Percentiles rank a stretch among this genome's conserved stretches.
Evolutionary conservation across 2,113 vertebrate species (phyloP).

Genomic region (Oriolus oriolus): DNA sequence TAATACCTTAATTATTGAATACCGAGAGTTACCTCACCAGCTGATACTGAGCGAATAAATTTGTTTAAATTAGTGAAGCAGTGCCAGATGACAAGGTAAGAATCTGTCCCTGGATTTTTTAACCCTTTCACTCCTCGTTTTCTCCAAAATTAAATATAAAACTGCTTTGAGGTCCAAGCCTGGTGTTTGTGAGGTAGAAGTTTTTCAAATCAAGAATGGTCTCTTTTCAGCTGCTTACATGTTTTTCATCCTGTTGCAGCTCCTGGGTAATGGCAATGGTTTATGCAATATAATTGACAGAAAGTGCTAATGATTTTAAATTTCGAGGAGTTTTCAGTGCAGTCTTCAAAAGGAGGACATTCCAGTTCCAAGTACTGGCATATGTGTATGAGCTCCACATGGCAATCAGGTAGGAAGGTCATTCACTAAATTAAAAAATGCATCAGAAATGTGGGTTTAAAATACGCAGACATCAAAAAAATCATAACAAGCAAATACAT

Average conservation of each 20-base stretch:
- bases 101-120: background rate
- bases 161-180: background rate
- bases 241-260: background rate
- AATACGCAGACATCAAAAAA: slow-evolving; percentile 10
- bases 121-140: background rate
- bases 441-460: background rate
- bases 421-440: background rate
- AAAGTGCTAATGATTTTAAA: background rate
- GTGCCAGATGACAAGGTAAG: background rate
- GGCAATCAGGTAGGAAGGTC: background rate
- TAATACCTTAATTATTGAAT: slow-evolving; percentile 56
- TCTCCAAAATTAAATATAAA: background rate
- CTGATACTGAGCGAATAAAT: background rate
- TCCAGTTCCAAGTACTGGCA: background rate
- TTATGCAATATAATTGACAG: background rate
- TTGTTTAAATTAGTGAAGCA: background rate
- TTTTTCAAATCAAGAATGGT: background rate
- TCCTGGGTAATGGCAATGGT: background rate
- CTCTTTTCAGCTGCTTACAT: background rate
- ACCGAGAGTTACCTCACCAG: background rate
- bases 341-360: background rate
- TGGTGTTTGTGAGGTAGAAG: background rate
- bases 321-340: background rate
- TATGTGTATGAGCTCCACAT: background rate
- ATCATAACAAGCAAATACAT: background rate